Conservation (phyloP, 2,113 vertebrate species). For the Hippocampus abdominalis region DNA sequence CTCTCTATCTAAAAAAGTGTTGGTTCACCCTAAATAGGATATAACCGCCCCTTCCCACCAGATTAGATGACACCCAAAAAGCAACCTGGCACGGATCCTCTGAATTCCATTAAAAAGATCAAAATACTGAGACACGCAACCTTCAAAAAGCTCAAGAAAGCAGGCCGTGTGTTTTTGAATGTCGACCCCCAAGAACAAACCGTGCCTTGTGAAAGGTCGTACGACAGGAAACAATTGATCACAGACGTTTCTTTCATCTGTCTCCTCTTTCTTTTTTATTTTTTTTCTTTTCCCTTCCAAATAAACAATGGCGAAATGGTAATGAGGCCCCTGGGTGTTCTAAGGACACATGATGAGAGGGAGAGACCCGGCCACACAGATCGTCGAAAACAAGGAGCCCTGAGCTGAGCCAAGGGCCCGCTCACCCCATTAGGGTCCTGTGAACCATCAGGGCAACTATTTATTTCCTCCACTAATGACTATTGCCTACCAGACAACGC, state of each 20-base stretch:
- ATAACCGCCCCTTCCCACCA: conserved; percentile 28
- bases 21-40: conserved; percentile 47
- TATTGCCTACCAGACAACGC: conserved; percentile 20
- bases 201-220: conserved; percentile 39
- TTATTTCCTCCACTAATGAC: conserved; percentile 60
- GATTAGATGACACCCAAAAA: conserved; percentile 52
- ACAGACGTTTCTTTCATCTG: conserved; percentile 58
- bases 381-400: conserved; percentile 40
- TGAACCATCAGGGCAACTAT: conserved; percentile 51
- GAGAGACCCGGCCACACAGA: conserved; percentile 59
- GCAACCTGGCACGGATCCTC: conserved; percentile 55
- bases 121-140: not conserved
- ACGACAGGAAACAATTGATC: conserved; percentile 53
- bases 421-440: conserved; percentile 62
- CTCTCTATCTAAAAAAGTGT: not conserved
- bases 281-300: conserved; percentile 43
- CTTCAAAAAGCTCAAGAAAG: not conserved
- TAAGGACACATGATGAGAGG: conserved; percentile 58
- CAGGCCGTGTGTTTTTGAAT: conserved; percentile 18
- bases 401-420: conserved; percentile 42
- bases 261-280: conserved; percentile 24
- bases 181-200: conserved; percentile 29
- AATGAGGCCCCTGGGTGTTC: conserved; percentile 66
- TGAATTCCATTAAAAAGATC: conserved; percentile 41
- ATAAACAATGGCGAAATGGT: conserved; percentile 62